Conservation (phyloP, 1,140 invertebrate genomes). For the Drosophila tropicalis region DNA sequence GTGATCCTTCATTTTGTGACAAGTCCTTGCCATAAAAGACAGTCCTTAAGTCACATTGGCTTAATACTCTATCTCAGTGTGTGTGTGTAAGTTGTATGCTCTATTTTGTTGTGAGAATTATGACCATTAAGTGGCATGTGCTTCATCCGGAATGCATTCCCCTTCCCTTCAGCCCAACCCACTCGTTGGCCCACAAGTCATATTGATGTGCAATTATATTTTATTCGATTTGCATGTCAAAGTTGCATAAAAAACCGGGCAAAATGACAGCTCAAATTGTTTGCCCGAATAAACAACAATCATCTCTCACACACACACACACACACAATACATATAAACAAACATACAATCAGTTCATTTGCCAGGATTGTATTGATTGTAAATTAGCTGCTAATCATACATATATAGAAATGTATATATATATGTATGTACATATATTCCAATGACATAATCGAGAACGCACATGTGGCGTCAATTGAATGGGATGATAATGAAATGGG, state of each 20-base stretch:
- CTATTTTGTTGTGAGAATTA: not conserved
- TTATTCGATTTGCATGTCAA: conserved; percentile 69
- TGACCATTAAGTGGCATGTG: conserved; percentile 7
- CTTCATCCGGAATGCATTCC: conserved; percentile 5
- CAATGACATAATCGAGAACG: conserved; percentile 61
- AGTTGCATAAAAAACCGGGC: conserved; percentile 57
- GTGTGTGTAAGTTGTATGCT: not conserved
- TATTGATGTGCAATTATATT: conserved; percentile 55
- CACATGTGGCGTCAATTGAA: conserved; percentile 31
- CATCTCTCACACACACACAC: not conserved
- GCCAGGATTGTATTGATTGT: conserved; percentile 30
- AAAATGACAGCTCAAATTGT: conserved; percentile 64
- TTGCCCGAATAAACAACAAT: conserved; percentile 68
- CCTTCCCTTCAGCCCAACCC: not conserved
- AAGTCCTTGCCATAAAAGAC: too few species aligned
- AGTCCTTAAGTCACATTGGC: not conserved
- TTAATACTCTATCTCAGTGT: not conserved
- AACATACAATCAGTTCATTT: conserved; percentile 10
- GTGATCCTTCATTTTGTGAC: too few species aligned
- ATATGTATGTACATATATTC: conserved; percentile 4
- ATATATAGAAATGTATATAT: not conserved
- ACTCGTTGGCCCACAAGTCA: not conserved
- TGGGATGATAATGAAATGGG: conserved; percentile 15
- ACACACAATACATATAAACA: not conserved
- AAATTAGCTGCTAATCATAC: conserved; percentile 13